Base-by-base conservation (phyloP, 2,113 vertebrate genomes). In the Fregata magnificens region DNA sequence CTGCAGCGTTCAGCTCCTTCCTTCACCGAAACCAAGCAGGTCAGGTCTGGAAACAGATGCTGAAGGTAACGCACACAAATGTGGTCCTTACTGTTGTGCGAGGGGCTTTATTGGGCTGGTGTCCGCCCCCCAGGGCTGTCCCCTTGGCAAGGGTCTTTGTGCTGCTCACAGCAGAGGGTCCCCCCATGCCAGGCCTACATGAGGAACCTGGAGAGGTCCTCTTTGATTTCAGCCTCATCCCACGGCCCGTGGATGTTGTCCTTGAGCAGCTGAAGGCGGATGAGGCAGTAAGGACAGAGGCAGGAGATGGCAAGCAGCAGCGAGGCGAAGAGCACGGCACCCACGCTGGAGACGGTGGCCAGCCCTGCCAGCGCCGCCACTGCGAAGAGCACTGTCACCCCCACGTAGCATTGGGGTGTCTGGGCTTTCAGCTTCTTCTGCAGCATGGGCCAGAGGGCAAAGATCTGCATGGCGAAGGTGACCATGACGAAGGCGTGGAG, bases 181-280 rank as follows among this genome's bases (percentile, higher is more conserved):
- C n/a, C 34, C 56, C 31, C 4, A 0, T 28, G 49, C 55, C 65
- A 32, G 36, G 47, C 28, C 97, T 96, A 98, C 95, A 96, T 98
- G 69, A 99, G 98, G 94, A 99, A 99, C 89, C 94, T 98, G 77
- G 98, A 99, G 49, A 99, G 98, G 88, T 99, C 99, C 95, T 99
- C 99, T 21, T 98, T 99, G 96, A 99, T 99, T 96, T 99, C 99
- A 4, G 99, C 99, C 97, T 99, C 99, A 3, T 99, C 99, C 99
- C 99, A 99, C 0, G 99, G 99, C 21, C 99, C 99, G 0, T 99
- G 99, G 87, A 99, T 99, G 96, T 99, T 99, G 98, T 99, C 99
- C 95, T 99, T 99, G 95, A 99, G 99, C 83, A 98, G 98, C 97
- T 99, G 99, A 38, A 99, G 96, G 56, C 97, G 96, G 70, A 99